A percentile compares a stretch with the other conserved stretches of the same genome.
phyloP scores from a whole-genome alignment of 2,888 invertebrate species.

The Leptinotarsa haldemani region DNA sequence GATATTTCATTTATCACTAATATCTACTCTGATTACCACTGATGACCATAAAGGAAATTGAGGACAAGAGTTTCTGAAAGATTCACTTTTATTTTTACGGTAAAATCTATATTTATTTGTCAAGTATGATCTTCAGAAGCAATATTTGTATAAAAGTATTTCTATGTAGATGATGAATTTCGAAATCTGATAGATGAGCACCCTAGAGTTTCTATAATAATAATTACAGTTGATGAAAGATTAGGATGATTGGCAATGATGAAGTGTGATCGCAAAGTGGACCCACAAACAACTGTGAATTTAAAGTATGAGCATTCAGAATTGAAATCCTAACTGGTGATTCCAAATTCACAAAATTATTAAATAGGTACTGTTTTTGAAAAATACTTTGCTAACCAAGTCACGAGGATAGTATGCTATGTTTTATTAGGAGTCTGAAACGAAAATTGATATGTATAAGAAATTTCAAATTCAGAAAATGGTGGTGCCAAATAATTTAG shows the following conservation, averaged over 20 bases:
- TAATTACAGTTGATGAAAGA: background rate
- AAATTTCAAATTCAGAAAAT: no score
- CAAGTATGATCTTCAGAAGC: background rate
- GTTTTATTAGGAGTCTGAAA: background rate
- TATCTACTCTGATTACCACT: conserved; percentile 7
- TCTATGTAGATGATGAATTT: background rate
- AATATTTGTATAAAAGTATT: background rate
- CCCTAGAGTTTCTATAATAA: background rate
- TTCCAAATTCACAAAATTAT: background rate
- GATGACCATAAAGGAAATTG: background rate
- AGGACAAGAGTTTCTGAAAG: background rate
- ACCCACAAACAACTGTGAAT: conserved; percentile 7
- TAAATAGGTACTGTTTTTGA: background rate
- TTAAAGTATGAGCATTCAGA: background rate
- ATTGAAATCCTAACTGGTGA: background rate
- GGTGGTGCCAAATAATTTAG: no score
- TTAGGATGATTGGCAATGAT: background rate
- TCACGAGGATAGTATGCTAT: background rate
- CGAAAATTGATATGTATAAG: background rate
- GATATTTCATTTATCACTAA: conserved; percentile 17
- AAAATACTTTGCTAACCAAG: conserved; percentile 8
- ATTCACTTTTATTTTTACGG: background rate
- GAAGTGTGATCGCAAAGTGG: conserved; percentile 5
- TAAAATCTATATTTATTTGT: background rate
- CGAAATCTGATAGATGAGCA: background rate